Evolutionary conservation across 2,113 vertebrate species (phyloP).

Genomic region (Jacana jacana): DNA sequence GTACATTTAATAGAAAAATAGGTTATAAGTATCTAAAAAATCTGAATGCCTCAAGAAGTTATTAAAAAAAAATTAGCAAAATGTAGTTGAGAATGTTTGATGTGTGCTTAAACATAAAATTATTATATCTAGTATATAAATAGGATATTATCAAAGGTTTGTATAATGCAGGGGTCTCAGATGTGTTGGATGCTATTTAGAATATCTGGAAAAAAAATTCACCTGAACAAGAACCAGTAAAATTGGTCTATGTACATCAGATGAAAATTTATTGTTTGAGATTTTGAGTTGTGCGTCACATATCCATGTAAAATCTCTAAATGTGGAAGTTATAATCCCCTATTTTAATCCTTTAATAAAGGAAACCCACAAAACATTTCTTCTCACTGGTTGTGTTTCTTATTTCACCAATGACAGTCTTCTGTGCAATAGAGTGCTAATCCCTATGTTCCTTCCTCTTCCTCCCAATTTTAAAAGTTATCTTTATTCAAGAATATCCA

Average conservation of each 20-base stretch:
- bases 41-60: not conserved
- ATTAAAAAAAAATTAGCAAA: not conserved
- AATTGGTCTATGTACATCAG: not conserved
- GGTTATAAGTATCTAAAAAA: not conserved
- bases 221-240: not conserved
- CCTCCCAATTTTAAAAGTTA: not conserved
- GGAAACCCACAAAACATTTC: not conserved
- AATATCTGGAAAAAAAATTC: not conserved
- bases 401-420: not conserved
- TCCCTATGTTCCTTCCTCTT: not conserved
- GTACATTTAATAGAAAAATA: not conserved
- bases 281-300: not conserved
- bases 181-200: not conserved
- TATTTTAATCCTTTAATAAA: not conserved
- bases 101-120: not conserved
- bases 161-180: not conserved
- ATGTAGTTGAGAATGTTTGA: not conserved
- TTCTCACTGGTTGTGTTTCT: not conserved
- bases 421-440: not conserved
- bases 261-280: not conserved
- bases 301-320: not conserved
- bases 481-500: not conserved
- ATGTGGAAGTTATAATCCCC: not conserved
- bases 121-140: not conserved
- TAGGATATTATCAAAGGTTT: not conserved